Base-by-base conservation (phyloP, 2,888 invertebrate species). In the Latrodectus elegans region DNA sequence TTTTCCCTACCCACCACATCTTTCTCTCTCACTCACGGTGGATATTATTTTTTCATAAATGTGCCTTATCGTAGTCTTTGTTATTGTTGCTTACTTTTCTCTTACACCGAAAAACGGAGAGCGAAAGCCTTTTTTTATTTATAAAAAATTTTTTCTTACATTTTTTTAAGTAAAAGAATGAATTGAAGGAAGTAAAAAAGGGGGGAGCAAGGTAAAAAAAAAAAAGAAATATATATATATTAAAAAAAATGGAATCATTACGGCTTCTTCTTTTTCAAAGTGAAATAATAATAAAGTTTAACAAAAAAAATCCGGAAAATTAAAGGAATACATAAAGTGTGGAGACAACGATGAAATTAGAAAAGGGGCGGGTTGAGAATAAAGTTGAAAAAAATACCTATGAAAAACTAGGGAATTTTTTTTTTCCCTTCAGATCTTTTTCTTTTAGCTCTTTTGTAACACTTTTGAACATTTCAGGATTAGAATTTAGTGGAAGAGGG, bases 261-360 rank as follows among this genome's bases (percentile, higher is more conserved):
- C 80, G 80, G 71, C 79, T 53, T 76, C 81, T 81, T 86, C 77
- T 49, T 77, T 60, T 38, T 26, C 73, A 77, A 81, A 72, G 75
- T 72, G 81, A 71, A 76, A 75, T 52, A 75, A 68, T 55, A 71
- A 70, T 74, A 71, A 76, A 83, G 70, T 75, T 49, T 49, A 49
- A 26, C 38, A 70, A 22, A 64, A 88, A 81, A 83, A 81, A 17
- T 60, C 76, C n/a, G 68, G 78, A 88, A 88, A 88, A 88, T 88
- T 88, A 88, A 88, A 88, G 87, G 87, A 88, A 83, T 88, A 83
- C 86, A 87, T 87, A 87, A 83, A 88, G 83, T 82, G 87, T 77
- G 87, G 83, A 78, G 82, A 88, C 87, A 83, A 83, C 87, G 87
- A 77, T 88, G 82, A 88, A 88, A 88, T 83, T 83, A 88, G 87